phyloP scores from a whole-genome alignment of 2,888 invertebrate species.

The Brenthis daphne region DNA sequence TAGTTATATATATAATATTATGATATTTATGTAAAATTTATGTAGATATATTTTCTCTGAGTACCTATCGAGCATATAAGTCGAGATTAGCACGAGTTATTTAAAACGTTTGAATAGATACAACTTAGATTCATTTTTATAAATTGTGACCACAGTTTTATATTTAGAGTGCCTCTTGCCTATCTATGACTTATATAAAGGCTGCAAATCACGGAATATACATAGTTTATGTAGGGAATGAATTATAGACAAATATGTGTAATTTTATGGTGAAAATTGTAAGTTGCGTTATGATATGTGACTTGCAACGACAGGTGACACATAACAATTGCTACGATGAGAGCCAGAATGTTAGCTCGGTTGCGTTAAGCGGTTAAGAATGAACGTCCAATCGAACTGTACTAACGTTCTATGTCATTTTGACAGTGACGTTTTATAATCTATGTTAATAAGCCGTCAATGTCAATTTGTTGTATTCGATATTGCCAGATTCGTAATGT shows the following conservation, averaged over 20 bases:
- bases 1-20: slow-evolving; percentile 38
- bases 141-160: slow-evolving; percentile 83
- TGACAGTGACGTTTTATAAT: not conserved
- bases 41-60: slow-evolving; percentile 57
- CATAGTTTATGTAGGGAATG: slow-evolving; percentile 78
- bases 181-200: slow-evolving; percentile 83
- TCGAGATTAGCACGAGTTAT: slow-evolving; percentile 72
- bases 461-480: not conserved
- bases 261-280: slow-evolving; percentile 83
- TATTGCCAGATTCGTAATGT: slow-evolving; percentile 12
- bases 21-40: slow-evolving; percentile 45
- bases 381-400: slow-evolving; percentile 10
- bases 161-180: slow-evolving; percentile 86
- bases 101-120: slow-evolving; percentile 72
- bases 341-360: slow-evolving; percentile 14
- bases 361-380: not conserved
- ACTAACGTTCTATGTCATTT: not conserved
- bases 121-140: slow-evolving; percentile 76
- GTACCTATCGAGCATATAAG: slow-evolving; percentile 69
- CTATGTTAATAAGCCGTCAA: not conserved
- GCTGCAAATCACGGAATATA: slow-evolving; percentile 82
- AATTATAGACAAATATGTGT: slow-evolving; percentile 62
- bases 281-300: slow-evolving; percentile 82
- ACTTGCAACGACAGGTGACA: slow-evolving; percentile 49
- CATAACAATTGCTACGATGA: slow-evolving; percentile 21